Percentiles rank a stretch among this genome's conserved stretches.
phyloP scores from a whole-genome alignment of 2,888 invertebrate genomes.

The Zaprionus bogoriensis region DNA sequence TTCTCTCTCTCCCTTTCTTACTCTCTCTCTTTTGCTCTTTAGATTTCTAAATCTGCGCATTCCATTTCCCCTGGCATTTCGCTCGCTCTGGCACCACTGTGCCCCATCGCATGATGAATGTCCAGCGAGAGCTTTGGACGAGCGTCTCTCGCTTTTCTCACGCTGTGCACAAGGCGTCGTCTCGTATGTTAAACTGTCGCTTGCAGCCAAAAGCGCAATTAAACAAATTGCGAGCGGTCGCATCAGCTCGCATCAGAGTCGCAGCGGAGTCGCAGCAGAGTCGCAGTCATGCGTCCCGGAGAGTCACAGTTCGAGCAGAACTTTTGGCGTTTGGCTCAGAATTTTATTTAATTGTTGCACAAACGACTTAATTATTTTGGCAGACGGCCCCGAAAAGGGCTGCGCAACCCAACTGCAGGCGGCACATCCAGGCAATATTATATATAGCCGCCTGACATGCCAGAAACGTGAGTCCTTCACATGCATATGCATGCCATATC shows the following conservation, averaged over 20 bases:
- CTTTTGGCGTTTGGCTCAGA: slow-evolving; percentile 34
- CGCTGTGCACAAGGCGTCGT: slow-evolving; percentile 63
- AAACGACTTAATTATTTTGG: slow-evolving; percentile 82
- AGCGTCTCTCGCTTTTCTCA: slow-evolving; percentile 70
- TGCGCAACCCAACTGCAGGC: slow-evolving; percentile 42
- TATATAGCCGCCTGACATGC: slow-evolving; percentile 48
- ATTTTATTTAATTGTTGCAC: slow-evolving; percentile 82
- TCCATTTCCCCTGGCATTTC: background rate
- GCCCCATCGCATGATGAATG: slow-evolving; percentile 62
- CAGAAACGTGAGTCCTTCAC: slow-evolving; percentile 9
- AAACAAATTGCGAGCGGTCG: slow-evolving; percentile 80
- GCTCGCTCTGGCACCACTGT: slow-evolving; percentile 24
- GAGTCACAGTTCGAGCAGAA: background rate
- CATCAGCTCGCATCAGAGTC: background rate
- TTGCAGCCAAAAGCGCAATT: slow-evolving; percentile 80
- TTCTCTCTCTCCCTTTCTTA: too few relatives aligned
- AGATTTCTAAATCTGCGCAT: background rate
- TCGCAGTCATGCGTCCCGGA: background rate
- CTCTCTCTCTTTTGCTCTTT: too few relatives aligned
- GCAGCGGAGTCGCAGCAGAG: too few relatives aligned
- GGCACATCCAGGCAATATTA: slow-evolving; percentile 19
- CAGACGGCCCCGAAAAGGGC: slow-evolving; percentile 46
- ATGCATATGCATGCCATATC: slow-evolving; percentile 10
- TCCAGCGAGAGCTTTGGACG: slow-evolving; percentile 34
- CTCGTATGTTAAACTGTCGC: slow-evolving; percentile 82